Conservation (phyloP, 2,113 vertebrate species). For the Micronycteris hirsuta region DNA sequence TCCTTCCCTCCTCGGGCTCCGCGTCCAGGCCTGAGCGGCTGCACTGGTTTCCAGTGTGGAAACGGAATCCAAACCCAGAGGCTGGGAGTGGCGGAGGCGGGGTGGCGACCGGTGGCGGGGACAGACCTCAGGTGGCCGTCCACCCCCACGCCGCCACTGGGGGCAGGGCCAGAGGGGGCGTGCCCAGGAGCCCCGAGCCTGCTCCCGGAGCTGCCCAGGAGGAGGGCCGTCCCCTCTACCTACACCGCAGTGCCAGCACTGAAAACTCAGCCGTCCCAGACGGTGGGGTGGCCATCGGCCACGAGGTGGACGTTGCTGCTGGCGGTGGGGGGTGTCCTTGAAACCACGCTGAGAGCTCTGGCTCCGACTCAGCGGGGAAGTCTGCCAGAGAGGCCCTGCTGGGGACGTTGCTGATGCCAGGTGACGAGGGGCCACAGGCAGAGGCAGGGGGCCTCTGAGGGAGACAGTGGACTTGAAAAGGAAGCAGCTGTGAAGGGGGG, state of each 20-base stretch:
- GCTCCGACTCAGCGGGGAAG: neutral
- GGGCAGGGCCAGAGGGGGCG: neutral
- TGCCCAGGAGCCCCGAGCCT: neutral
- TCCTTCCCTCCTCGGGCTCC: neutral
- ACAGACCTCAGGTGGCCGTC: neutral
- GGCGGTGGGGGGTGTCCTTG: neutral
- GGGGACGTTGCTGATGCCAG: accelerated
- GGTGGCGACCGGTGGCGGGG: neutral
- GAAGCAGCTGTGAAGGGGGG: neutral
- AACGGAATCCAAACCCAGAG: neutral
- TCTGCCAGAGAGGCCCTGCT: neutral
- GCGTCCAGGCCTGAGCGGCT: neutral
- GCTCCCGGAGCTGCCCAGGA: neutral
- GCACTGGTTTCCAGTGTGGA: neutral
- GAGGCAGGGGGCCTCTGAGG: no score
- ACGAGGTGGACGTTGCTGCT: accelerated
- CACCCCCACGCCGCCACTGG: accelerated
- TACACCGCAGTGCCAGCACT: accelerated
- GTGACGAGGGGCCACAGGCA: accelerated
- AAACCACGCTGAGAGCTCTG: no score
- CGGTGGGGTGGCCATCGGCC: accelerated
- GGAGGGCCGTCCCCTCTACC: neutral
- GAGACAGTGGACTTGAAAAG: neutral
- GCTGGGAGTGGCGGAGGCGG: neutral
- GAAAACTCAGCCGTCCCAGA: neutral